Conservation (phyloP, 1,140 invertebrate genomes). For the Pectinophora gossypiella region DNA sequence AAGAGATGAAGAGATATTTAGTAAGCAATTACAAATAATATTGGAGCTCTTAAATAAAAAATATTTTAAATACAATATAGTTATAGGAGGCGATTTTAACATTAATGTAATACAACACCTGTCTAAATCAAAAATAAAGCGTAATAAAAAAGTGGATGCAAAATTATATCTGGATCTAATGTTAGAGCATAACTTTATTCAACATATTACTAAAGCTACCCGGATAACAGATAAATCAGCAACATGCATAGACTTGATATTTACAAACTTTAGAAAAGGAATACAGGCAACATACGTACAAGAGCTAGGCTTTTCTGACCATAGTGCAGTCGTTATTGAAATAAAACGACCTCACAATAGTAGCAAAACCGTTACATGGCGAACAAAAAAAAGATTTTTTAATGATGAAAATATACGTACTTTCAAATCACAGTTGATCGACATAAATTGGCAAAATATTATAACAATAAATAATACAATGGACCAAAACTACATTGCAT, state of each 20-base stretch:
- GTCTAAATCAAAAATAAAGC: no score
- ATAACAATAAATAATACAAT: neutral
- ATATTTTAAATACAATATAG: neutral
- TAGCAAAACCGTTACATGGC: neutral
- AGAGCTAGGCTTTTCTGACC: neutral
- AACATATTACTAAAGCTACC: neutral
- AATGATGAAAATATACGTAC: neutral
- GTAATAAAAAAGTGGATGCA: neutral
- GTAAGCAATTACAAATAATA: neutral
- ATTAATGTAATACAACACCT: neutral
- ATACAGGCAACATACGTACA: neutral
- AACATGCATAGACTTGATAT: neutral
- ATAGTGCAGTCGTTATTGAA: neutral
- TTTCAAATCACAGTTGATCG: neutral
- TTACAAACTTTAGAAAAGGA: no score
- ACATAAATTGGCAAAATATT: neutral
- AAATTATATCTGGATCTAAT: neutral
- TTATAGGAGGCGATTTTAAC: neutral
- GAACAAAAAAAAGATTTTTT: neutral
- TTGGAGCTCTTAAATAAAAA: neutral
- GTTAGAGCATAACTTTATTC: neutral
- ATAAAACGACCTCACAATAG: neutral
- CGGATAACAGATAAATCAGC: neutral
- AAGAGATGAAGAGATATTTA: neutral
- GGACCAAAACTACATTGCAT: neutral